These are phyloP conservation scores for Fopius arisanus DNA, from an alignment of 1,140 invertebrate genomes.

Conservation along the genomic window DNA sequence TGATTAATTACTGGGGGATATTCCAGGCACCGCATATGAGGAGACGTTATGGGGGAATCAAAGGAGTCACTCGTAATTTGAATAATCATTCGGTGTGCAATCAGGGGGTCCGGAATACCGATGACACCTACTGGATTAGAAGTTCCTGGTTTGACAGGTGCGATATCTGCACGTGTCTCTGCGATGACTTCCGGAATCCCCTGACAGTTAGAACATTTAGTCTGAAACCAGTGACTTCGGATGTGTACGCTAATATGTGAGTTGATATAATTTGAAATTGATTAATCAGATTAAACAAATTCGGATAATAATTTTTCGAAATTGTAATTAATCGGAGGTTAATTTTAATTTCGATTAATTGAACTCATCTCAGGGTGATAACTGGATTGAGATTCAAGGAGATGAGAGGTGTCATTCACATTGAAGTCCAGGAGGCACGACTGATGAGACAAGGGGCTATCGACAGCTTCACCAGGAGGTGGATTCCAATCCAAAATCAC, in stretches of 20 bases:
- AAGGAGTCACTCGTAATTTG: not conserved
- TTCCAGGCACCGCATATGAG: not conserved
- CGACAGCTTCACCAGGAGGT: not conserved
- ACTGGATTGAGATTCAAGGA: not conserved
- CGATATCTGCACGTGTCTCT: not conserved
- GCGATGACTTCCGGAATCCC: not conserved
- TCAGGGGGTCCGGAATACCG: not conserved
- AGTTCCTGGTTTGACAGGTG: not conserved
- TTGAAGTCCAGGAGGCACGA: not conserved
- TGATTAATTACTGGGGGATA: too few species aligned
- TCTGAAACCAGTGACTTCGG: not conserved
- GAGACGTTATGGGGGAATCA: not conserved
- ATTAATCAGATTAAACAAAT: too few species aligned
- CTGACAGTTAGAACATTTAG: not conserved
- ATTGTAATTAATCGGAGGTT: too few species aligned
- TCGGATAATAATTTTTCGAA: too few species aligned
- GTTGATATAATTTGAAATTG: not conserved
- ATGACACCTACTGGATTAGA: not conserved
- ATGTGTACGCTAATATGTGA: not conserved
- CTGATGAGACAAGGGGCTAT: not conserved
- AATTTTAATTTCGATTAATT: too few species aligned
- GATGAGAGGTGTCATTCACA: not conserved
- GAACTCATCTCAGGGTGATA: not conserved
- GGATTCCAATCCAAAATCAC: not conserved
- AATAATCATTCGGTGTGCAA: not conserved